Conservation (phyloP, 2,113 vertebrate genomes). For the Proterorhinus semilunaris region DNA sequence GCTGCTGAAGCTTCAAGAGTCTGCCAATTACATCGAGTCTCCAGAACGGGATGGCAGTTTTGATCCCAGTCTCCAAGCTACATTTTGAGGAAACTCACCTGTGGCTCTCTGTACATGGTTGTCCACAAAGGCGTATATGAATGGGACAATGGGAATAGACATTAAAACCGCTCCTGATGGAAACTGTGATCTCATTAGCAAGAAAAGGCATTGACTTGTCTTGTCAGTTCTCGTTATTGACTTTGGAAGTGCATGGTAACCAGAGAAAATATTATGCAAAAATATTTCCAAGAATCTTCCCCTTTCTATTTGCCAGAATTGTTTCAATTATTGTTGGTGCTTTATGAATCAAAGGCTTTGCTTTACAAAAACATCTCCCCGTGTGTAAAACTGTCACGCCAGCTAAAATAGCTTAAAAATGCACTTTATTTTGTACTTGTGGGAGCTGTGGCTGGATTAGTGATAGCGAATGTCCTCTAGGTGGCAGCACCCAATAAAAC, state of each 20-base stretch:
- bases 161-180: constrained; percentile 31
- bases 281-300: constrained; percentile 52
- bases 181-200: constrained; percentile 38
- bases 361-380: constrained; percentile 24
- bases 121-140: neutral
- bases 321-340: constrained; percentile 52
- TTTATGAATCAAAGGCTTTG: constrained; percentile 39
- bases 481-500: constrained; percentile 46
- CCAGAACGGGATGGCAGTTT: constrained; percentile 87
- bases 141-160: constrained; percentile 20
- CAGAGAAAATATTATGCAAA: constrained; percentile 56
- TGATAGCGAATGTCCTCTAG: constrained; percentile 49
- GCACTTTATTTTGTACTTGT: constrained; percentile 76
- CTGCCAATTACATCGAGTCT: constrained; percentile 95
- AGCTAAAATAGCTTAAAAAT: constrained; percentile 52
- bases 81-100: constrained; percentile 63
- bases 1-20: constrained; percentile 97
- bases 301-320: constrained; percentile 17
- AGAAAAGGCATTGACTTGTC: constrained; percentile 32
- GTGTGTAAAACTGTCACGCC: constrained; percentile 23
- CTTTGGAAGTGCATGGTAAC: constrained; percentile 75
- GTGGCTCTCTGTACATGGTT: constrained; percentile 13
- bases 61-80: constrained; percentile 85
- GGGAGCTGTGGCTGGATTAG: constrained; percentile 49
- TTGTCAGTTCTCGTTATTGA: constrained; percentile 56